A percentile compares a stretch with the other conserved stretches of the same genome.
phyloP scores from a whole-genome alignment of 1,140 invertebrate genomes.

The Drosophila pruinosa region DNA sequence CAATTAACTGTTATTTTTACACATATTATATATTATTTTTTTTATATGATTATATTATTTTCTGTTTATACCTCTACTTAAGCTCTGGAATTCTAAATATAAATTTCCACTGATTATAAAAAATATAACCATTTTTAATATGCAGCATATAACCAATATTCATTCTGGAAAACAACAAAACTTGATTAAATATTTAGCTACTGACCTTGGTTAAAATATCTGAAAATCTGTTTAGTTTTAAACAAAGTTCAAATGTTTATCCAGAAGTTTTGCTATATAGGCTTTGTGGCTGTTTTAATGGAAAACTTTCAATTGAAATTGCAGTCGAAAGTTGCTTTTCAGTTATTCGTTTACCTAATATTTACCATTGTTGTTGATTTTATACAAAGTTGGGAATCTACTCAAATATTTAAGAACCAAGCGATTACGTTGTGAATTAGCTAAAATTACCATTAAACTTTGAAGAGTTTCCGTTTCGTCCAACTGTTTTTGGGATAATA shows the following conservation, averaged over 20 bases:
- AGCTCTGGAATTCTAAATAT: too few species aligned
- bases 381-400: neutral
- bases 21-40: too few species aligned
- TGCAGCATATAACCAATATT: too few species aligned
- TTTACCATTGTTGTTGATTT: neutral
- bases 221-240: neutral
- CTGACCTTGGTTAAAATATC: neutral
- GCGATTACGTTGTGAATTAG: conserved; percentile 59
- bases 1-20: too few species aligned
- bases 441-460: conserved; percentile 62
- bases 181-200: neutral
- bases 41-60: too few species aligned
- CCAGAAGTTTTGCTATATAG: neutral
- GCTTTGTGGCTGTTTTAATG: neutral
- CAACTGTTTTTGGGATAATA: conserved; percentile 49
- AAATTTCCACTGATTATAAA: too few species aligned
- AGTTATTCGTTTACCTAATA: neutral
- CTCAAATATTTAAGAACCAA: conserved; percentile 33
- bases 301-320: conserved; percentile 12
- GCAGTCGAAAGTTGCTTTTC: neutral
- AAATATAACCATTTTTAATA: too few species aligned
- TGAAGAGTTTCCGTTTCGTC: conserved; percentile 40
- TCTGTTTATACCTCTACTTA: too few species aligned
- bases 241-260: neutral
- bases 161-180: too few species aligned